Conservation (phyloP, 1,140 invertebrate species). For the Drosophila triauraria region DNA sequence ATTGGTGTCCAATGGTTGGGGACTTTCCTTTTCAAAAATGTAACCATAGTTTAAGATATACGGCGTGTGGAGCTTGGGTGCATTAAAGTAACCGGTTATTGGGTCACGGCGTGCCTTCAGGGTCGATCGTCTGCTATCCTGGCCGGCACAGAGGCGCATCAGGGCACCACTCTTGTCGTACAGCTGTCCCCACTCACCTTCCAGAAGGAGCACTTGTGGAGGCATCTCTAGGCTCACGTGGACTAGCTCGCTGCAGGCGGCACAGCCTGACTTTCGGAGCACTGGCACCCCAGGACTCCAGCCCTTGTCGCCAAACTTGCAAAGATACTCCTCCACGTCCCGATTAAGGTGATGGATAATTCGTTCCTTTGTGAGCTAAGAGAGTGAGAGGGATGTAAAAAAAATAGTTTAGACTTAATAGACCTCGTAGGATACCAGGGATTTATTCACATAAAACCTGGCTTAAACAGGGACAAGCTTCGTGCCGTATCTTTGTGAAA, state of each 20-base stretch:
- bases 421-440: no score
- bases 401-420: not conserved
- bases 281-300: slow-evolving; percentile 13
- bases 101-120: not conserved
- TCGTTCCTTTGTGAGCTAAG: slow-evolving; percentile 14
- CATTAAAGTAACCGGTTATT: not conserved
- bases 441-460: no score
- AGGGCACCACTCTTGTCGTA: not conserved
- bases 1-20: not conserved
- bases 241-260: slow-evolving; percentile 5
- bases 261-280: not conserved
- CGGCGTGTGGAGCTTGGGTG: not conserved
- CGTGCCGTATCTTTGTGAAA: no score
- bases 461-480: no score
- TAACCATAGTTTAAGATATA: slow-evolving; percentile 11
- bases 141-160: slow-evolving; percentile 5
- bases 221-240: slow-evolving; percentile 11
- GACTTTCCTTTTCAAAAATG: not conserved
- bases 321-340: slow-evolving; percentile 23
- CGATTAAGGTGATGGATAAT: slow-evolving; percentile 11
- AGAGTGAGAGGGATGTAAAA: not conserved
- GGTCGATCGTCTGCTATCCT: not conserved
- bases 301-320: slow-evolving; percentile 18
- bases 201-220: slow-evolving; percentile 2
- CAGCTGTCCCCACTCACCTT: not conserved